A percentile compares a stretch with the other conserved stretches of the same genome.
These are phyloP conservation scores for Rapana venosa DNA, from an alignment of 2,888 invertebrate species.

Conservation along the genomic window DNA sequence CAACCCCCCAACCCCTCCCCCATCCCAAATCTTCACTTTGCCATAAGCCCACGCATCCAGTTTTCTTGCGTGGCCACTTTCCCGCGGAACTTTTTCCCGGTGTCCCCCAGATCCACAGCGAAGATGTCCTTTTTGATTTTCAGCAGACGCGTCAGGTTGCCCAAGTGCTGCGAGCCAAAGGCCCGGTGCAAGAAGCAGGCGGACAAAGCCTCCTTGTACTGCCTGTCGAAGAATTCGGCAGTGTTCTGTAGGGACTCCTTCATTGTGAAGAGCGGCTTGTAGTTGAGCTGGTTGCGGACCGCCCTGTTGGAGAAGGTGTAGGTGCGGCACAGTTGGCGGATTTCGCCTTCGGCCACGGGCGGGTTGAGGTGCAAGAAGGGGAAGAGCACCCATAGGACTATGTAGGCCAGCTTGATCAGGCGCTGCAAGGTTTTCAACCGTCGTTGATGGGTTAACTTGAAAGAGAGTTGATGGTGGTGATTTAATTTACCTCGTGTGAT, in stretches of 20 bases:
- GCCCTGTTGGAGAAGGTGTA: conserved; percentile 8
- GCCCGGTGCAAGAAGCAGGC: neutral
- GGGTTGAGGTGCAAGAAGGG: conserved; percentile 22
- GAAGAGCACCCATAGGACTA: conserved; percentile 14
- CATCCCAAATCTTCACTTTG: neutral
- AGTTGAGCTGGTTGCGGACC: neutral
- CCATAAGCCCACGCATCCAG: neutral
- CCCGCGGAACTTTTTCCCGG: neutral
- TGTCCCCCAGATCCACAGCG: neutral
- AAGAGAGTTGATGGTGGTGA: no score
- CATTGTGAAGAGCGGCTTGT: neutral
- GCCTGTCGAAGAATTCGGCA: neutral
- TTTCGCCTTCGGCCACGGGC: neutral
- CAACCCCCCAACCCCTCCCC: neutral
- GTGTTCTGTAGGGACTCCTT: neutral
- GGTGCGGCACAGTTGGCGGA: conserved; percentile 20
- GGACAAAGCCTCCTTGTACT: conserved; percentile 18
- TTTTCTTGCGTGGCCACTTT: neutral
- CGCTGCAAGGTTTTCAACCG: neutral
- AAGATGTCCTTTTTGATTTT: neutral
- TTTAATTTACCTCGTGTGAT: no score
- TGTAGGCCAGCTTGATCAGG: neutral
- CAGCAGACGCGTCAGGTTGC: neutral
- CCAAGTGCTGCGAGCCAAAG: neutral
- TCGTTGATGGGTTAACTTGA: no score